phyloP scores from a whole-genome alignment of 2,888 invertebrate species.

The Eretmocerus hayati region DNA sequence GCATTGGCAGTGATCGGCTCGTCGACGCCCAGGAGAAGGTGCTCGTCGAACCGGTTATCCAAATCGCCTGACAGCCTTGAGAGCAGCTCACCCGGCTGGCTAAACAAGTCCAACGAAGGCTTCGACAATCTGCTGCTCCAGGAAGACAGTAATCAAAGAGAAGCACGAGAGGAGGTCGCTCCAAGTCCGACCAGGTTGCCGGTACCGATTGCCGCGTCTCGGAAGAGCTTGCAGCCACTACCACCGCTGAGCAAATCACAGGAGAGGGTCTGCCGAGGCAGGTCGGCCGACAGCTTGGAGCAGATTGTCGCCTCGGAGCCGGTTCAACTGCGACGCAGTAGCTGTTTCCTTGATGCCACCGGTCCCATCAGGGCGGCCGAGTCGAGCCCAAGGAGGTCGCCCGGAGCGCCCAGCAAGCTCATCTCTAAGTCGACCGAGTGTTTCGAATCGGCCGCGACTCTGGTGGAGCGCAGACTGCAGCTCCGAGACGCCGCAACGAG shows the following conservation, averaged over 20 bases:
- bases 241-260: conserved; percentile 35
- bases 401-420: conserved; percentile 18
- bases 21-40: conserved; percentile 31
- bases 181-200: not conserved
- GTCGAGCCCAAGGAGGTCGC: not conserved
- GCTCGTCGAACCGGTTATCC: conserved; percentile 34
- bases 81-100: conserved; percentile 28
- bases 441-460: conserved; percentile 28
- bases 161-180: not conserved
- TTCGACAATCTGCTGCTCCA: conserved; percentile 35
- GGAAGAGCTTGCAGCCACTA: conserved; percentile 26
- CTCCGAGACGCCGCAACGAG: conserved; percentile 13
- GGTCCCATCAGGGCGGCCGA: not conserved
- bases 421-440: conserved; percentile 43
- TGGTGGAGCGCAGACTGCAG: conserved; percentile 22
- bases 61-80: conserved; percentile 42
- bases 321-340: conserved; percentile 31
- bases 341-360: conserved; percentile 35
- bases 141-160: conserved; percentile 23
- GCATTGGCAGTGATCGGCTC: not conserved
- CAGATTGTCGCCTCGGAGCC: conserved; percentile 31
- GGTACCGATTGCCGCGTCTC: conserved; percentile 27
- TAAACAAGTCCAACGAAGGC: conserved; percentile 39
- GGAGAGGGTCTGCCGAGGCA: conserved; percentile 33
- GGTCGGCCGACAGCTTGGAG: conserved; percentile 40